Evolutionary conservation across 1,140 invertebrate genomes (phyloP), one percentile per base, ranked within the genome.

Genomic region (Xylocopa sonorina): DNA sequence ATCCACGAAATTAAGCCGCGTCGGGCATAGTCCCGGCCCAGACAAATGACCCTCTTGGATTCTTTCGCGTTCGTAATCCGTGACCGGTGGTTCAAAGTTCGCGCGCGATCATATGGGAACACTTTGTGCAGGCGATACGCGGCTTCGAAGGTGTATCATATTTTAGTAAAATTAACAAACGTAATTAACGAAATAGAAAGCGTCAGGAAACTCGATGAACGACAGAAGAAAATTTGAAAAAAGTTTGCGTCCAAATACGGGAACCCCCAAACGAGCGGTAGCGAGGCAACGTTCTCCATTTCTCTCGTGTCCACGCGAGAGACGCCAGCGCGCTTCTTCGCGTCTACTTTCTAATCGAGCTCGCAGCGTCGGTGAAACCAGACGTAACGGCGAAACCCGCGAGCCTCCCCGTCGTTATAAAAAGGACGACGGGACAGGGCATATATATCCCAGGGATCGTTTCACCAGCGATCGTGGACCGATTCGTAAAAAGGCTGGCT

Each of bases 1-100:
- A 69, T 69, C 50, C 50, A 53, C 48, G 32, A 53, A 69, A 69
- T 69, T 69, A 69, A 69, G 50, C 48, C 50, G 29, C 66, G 29
- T 43, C 27, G 24, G 62, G 29, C 62, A 43, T 27, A 64, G 62
- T 64, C 62, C 10, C 38, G 6, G 48, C 3, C 32, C 43, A 12
- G 34, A 69, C 16, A n/a, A 53, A 53, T 24, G 66, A 41, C 24
- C 48, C 6, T 53, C 50, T 24, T 18, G 66, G 29, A 32, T 34
- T 32, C 32, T 24, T 18, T n/a, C 16, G n/a, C 6, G 41, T 24
- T 14, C 21, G n/a, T 34, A n/a, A 9, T n/a, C n/a, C 38, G 6
- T 51, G n/a, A n/a, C n/a, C 6, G 12, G 12, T 24, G 32, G 32
- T 69, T 69, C 66, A 69, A 69, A 69, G 34, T 53, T 69, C 32